Conservation (phyloP, 2,888 invertebrate genomes). For the Athalia circularis region DNA sequence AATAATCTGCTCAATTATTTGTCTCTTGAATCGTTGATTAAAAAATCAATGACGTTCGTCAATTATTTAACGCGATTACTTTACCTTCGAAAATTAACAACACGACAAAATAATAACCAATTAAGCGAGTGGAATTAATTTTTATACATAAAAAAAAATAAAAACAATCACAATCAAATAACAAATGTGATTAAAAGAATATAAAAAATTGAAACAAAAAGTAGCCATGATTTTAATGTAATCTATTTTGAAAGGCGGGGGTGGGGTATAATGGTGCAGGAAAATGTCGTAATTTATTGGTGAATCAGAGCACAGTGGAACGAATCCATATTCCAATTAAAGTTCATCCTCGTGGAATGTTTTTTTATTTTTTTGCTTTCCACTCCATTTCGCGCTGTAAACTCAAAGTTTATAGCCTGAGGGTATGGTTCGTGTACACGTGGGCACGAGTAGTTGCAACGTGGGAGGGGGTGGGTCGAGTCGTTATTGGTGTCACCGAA, state of each 20-base stretch:
- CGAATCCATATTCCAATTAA: conserved; percentile 73
- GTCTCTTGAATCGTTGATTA: background rate
- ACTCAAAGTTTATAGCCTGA: conserved; percentile 70
- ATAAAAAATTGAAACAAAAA: conserved; percentile 11
- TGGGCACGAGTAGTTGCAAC: conserved; percentile 45
- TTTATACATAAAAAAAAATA: background rate
- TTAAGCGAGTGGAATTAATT: conserved; percentile 27
- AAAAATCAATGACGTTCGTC: conserved; percentile 10
- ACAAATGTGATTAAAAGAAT: background rate
- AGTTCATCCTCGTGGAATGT: conserved; percentile 72
- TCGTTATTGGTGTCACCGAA: conserved; percentile 56
- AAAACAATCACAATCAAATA: background rate
- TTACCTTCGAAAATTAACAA: conserved; percentile 1
- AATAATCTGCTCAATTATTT: background rate
- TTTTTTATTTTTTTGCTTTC: conserved; percentile 64
- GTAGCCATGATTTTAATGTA: conserved; percentile 30
- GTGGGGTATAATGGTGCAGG: conserved; percentile 54
- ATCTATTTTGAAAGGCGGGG: conserved; percentile 36
- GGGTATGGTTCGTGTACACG: conserved; percentile 60
- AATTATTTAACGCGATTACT: background rate
- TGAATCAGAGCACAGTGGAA: conserved; percentile 71
- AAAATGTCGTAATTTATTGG: conserved; percentile 72
- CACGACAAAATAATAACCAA: conserved; percentile 20
- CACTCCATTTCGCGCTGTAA: conserved; percentile 73
- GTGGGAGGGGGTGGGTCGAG: conserved; percentile 48